Evolutionary conservation across 2,888 invertebrate species (phyloP).

Genomic region (Rhabditoides inermis): DNA sequence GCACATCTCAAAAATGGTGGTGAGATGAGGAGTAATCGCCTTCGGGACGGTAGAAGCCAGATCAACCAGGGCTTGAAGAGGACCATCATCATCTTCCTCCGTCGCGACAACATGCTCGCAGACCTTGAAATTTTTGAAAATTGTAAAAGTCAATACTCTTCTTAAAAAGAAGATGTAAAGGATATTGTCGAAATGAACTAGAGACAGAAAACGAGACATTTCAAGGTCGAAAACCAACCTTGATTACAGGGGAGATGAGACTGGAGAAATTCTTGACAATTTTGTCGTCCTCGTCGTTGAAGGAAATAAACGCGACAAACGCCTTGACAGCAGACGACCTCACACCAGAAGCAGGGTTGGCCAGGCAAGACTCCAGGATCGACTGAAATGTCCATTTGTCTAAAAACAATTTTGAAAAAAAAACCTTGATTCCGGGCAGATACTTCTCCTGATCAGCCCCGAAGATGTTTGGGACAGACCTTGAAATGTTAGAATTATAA

Average conservation of each 20-base stretch:
- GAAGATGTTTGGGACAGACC: slow-evolving; percentile 88
- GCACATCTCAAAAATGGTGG: slow-evolving; percentile 76
- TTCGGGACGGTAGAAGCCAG: slow-evolving; percentile 86
- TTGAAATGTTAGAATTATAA: slow-evolving; percentile 52
- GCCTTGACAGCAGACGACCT: slow-evolving; percentile 60
- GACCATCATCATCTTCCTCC: slow-evolving; percentile 69
- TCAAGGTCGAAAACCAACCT: too few species aligned
- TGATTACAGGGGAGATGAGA: slow-evolving; percentile 63
- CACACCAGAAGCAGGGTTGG: slow-evolving; percentile 46
- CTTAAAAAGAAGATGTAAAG: too few species aligned
- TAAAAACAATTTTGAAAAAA: slow-evolving; percentile 71
- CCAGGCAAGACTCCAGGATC: slow-evolving; percentile 20
- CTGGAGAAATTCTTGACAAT: slow-evolving; percentile 81
- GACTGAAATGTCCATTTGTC: too few species aligned
- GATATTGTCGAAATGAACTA: too few species aligned
- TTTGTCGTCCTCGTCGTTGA: slow-evolving; percentile 84
- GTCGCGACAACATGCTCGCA: slow-evolving; percentile 74
- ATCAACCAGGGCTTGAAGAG: slow-evolving; percentile 85
- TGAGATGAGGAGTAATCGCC: slow-evolving; percentile 79
- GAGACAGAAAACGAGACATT: too few species aligned
- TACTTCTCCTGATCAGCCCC: slow-evolving; percentile 87
- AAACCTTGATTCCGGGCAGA: slow-evolving; percentile 81
- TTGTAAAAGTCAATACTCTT: neutral
- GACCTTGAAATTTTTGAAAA: slow-evolving; percentile 57
- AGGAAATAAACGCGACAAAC: slow-evolving; percentile 68